Conservation (phyloP, 2,113 vertebrate genomes). For the Pseudorasbora parva region DNA sequence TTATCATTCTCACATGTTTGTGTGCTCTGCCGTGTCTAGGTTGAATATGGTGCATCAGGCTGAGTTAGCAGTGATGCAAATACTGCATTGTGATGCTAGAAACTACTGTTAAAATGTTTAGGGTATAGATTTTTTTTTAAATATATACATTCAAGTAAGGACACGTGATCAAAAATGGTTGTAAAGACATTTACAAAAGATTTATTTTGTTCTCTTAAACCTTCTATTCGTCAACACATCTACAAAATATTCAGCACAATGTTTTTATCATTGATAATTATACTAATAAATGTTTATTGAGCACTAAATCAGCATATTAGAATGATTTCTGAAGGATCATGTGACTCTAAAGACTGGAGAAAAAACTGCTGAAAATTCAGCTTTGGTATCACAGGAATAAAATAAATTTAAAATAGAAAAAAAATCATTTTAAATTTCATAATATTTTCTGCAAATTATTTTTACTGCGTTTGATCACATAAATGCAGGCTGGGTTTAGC, state of each 20-base stretch:
- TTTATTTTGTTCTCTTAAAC: not conserved
- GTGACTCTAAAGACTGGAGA: not conserved
- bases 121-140: too few relatives aligned
- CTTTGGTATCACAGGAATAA: not conserved
- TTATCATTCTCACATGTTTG: not conserved
- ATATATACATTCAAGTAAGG: too few relatives aligned
- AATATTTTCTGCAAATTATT: not conserved
- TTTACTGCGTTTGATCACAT: not conserved
- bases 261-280: not conserved
- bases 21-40: not conserved
- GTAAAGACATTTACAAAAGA: not conserved
- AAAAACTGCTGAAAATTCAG: not conserved
- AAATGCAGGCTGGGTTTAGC: not conserved
- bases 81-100: not conserved
- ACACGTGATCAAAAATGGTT: not conserved
- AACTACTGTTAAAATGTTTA: too few relatives aligned
- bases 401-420: not conserved
- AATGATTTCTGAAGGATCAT: not conserved
- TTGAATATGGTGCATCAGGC: not conserved
- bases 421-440: not conserved
- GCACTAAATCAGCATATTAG: not conserved
- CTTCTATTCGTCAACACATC: not conserved
- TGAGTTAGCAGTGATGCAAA: not conserved
- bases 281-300: not conserved
- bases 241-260: not conserved